A percentile compares a stretch with the other conserved stretches of the same genome.
Conservation (phyloP, 2,113 vertebrate species). For the Puntigrus tetrazona region DNA sequence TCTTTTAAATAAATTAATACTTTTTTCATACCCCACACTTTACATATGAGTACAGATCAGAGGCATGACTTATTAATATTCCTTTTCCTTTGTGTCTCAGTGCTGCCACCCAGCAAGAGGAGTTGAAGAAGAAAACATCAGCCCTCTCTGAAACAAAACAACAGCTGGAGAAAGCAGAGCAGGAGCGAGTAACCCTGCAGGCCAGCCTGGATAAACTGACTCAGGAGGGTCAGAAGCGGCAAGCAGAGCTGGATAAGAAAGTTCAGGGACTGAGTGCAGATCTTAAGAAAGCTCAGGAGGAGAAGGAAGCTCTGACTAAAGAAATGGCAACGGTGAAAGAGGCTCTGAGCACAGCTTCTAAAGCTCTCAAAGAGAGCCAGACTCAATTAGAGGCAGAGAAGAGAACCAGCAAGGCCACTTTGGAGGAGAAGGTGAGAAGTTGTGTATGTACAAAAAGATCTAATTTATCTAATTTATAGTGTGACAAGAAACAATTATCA, state of each 20-base stretch:
- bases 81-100: constrained; percentile 67
- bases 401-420: constrained; percentile 77
- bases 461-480: neutral
- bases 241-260: constrained; percentile 78
- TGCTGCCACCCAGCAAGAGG: constrained; percentile 74
- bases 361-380: constrained; percentile 81
- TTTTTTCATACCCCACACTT: neutral
- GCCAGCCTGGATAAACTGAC: constrained; percentile 79
- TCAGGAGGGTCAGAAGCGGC: constrained; percentile 75
- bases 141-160: constrained; percentile 77
- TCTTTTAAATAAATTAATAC: no score
- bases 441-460: neutral
- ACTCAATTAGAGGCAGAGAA: constrained; percentile 85
- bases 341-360: constrained; percentile 76
- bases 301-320: constrained; percentile 79
- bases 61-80: neutral
- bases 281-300: constrained; percentile 78
- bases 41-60: neutral
- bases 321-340: constrained; percentile 82
- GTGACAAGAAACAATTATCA: neutral
- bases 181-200: constrained; percentile 77
- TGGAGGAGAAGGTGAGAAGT: constrained; percentile 84
- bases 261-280: constrained; percentile 72
- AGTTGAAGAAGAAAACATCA: constrained; percentile 84
- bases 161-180: constrained; percentile 76